Conservation (phyloP, 30 jellyfish, hydroid and myxozoan genomes). For the Rhopilema esculentum region DNA sequence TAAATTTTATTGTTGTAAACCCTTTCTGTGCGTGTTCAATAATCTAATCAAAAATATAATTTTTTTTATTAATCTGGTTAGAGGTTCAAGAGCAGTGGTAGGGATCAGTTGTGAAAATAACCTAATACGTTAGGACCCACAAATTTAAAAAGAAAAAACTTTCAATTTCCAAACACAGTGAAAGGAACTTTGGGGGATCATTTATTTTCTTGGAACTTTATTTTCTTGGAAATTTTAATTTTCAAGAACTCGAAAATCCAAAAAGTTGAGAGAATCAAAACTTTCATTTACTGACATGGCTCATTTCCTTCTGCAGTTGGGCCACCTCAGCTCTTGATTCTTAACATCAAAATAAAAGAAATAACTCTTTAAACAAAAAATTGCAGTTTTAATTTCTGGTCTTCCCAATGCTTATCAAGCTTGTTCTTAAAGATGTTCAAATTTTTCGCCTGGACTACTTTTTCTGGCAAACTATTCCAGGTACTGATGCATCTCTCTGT, state of each 20-base stretch:
- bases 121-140: background rate
- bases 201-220: background rate
- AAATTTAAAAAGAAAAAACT: too few species aligned
- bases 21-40: background rate
- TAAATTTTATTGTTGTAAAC: background rate
- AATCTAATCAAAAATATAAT: background rate
- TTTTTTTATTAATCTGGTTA: too few species aligned
- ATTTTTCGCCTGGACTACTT: too few species aligned
- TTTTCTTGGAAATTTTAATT: too few species aligned
- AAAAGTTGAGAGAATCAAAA: too few species aligned
- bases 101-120: too few species aligned
- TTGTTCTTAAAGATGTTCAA: too few species aligned
- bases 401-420: background rate
- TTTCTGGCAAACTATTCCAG: too few species aligned
- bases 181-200: background rate
- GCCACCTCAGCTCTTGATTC: background rate
- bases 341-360: background rate
- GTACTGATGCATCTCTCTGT: background rate
- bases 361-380: background rate
- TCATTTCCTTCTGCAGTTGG: constrained; percentile 7
- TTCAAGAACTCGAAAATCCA: background rate
- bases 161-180: too few species aligned
- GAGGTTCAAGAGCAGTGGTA: too few species aligned
- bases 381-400: constrained; percentile 8
- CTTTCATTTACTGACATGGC: background rate